These are phyloP conservation scores for Neoaliturus tenellus DNA, from an alignment of 2,888 invertebrate genomes.

Conservation along the genomic window DNA sequence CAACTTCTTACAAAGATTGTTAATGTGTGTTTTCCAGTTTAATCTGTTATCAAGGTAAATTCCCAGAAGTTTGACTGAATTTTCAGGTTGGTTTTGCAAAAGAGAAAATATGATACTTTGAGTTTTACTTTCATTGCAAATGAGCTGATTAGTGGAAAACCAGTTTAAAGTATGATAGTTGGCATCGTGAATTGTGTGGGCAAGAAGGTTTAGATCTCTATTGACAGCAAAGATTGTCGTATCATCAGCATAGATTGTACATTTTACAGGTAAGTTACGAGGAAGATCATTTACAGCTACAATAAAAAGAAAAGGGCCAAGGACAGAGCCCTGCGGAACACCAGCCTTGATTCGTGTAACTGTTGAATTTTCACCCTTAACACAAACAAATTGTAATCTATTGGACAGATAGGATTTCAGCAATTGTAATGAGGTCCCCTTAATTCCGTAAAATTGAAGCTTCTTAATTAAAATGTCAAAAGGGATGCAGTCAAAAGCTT, in stretches of 20 bases:
- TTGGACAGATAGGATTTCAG: neutral
- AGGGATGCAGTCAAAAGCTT: slow-evolving; percentile 15
- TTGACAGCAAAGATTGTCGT: neutral
- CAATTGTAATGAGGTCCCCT: neutral
- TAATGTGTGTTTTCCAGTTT: neutral
- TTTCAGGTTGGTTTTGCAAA: neutral
- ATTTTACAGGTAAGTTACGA: neutral
- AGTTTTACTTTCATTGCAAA: neutral
- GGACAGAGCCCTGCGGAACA: slow-evolving; percentile 34
- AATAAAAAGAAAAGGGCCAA: neutral
- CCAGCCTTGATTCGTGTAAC: neutral
- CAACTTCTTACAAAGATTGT: neutral
- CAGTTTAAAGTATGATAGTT: neutral
- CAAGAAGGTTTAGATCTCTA: neutral
- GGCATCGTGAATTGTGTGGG: neutral
- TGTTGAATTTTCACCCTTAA: neutral
- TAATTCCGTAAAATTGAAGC: neutral
- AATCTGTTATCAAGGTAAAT: neutral
- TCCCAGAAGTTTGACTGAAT: neutral
- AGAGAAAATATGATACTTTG: neutral
- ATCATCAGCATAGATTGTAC: slow-evolving; percentile 16
- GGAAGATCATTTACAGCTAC: neutral
- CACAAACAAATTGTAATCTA: neutral
- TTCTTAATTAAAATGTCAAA: neutral
- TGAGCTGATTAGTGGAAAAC: neutral